Conservation (phyloP, 2,888 invertebrate genomes). For the Quadriops clusia region DNA sequence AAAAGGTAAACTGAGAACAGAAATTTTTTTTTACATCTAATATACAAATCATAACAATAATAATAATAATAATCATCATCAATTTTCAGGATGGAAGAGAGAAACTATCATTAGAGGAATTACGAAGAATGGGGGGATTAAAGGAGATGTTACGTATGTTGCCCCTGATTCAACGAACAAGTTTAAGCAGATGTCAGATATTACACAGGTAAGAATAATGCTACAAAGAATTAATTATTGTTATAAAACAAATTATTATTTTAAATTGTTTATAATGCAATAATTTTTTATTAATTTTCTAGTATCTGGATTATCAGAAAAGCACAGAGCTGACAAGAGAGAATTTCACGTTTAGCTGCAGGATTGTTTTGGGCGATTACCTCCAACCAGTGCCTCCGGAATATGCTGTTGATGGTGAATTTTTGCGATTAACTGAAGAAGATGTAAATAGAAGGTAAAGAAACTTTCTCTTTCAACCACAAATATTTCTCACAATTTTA, state of each 20-base stretch:
- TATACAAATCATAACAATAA: neutral
- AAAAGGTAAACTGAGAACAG: constrained; percentile 31
- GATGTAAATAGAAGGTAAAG: constrained; percentile 65
- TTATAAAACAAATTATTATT: constrained; percentile 2
- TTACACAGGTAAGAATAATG: constrained; percentile 46
- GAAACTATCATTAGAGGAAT: constrained; percentile 82
- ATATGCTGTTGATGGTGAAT: constrained; percentile 54
- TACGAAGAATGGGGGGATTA: constrained; percentile 73
- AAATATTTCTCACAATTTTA: neutral
- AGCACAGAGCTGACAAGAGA: constrained; percentile 61
- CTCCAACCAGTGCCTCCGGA: constrained; percentile 61
- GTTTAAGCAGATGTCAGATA: constrained; percentile 52
- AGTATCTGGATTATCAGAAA: constrained; percentile 59
- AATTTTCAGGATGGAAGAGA: constrained; percentile 70
- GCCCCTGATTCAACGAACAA: constrained; percentile 50
- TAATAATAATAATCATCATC: neutral
- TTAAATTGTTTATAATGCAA: neutral
- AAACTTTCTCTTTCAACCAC: no score
- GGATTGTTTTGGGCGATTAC: constrained; percentile 83
- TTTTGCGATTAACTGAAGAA: constrained; percentile 63
- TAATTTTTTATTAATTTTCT: no score
- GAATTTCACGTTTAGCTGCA: constrained; percentile 87
- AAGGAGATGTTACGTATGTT: constrained; percentile 89
- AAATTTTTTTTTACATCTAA: neutral
- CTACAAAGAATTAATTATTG: no score